These are phyloP conservation scores for Temnothorax unifasciatus DNA, from an alignment of 2,888 invertebrate genomes.

Conservation along the genomic window DNA sequence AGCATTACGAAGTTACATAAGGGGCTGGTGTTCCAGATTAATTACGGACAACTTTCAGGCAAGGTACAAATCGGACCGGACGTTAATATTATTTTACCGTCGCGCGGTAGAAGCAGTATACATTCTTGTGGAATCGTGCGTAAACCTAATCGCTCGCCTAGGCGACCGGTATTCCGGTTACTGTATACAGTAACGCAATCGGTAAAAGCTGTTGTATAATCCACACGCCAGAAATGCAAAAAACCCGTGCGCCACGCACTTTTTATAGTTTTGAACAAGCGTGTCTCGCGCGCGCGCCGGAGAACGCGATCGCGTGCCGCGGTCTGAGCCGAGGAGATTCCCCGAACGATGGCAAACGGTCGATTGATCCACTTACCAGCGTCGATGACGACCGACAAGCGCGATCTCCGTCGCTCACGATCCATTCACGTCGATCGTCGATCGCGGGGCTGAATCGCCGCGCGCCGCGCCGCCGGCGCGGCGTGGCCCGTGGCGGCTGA, in stretches of 20 bases:
- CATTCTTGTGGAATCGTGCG: constrained; percentile 13
- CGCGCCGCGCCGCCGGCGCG: not conserved
- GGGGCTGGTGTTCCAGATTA: not conserved
- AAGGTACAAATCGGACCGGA: not conserved
- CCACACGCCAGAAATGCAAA: constrained; percentile 41
- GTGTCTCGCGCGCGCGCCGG: constrained; percentile 29
- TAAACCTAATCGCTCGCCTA: not conserved
- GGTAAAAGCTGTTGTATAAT: constrained; percentile 56
- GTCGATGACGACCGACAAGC: not conserved
- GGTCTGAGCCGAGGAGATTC: not conserved
- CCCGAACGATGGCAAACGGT: not conserved
- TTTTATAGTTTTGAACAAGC: constrained; percentile 25
- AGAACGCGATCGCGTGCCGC: constrained; percentile 9
- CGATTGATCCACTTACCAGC: not conserved
- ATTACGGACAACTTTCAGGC: not conserved
- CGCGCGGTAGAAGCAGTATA: not conserved
- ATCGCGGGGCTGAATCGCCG: not conserved
- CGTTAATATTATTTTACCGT: not conserved
- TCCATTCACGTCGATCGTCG: not conserved
- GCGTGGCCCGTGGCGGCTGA: constrained; percentile 2
- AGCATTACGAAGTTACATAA: not conserved
- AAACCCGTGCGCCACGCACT: not conserved
- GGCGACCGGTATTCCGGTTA: constrained; percentile 18
- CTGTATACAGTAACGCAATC: constrained; percentile 52
- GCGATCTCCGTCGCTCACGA: not conserved